A percentile compares a stretch with the other conserved stretches of the same genome.
Evolutionary conservation across 64 coral and sea anemone genomes (phyloP).

Genomic region (Porites lutea): DNA sequence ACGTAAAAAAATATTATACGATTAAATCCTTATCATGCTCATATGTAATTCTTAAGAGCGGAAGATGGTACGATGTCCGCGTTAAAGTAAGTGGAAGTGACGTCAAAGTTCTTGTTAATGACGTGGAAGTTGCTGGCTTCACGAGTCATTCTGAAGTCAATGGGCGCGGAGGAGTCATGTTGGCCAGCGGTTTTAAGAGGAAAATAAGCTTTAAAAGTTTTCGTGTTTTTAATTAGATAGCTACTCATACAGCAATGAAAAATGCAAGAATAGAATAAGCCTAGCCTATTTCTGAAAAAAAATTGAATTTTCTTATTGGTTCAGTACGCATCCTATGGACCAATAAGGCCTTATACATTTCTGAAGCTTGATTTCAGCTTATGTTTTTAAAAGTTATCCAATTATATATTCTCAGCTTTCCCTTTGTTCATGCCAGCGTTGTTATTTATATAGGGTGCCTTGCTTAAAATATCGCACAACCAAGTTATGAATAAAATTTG

Average conservation of each 20-base stretch:
- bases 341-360: too few species aligned
- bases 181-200: conserved; percentile 25
- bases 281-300: background rate
- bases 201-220: conserved; percentile 32
- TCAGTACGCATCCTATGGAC: too few species aligned
- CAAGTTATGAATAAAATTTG: too few species aligned
- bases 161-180: conserved; percentile 36
- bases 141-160: background rate
- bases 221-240: background rate
- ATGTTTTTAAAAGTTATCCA: too few species aligned
- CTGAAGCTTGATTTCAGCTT: too few species aligned
- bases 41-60: conserved; percentile 8
- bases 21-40: conserved; percentile 6
- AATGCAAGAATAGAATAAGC: background rate
- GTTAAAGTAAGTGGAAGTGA: conserved; percentile 17
- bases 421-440: too few species aligned
- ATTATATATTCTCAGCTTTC: too few species aligned
- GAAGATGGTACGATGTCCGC: conserved; percentile 22
- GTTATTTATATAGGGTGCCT: too few species aligned
- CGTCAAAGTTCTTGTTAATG: conserved; percentile 20
- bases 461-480: too few species aligned
- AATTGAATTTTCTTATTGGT: background rate
- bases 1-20: background rate
- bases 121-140: conserved; percentile 16
- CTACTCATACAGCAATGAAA: too few species aligned